A percentile compares a stretch with the other conserved stretches of the same genome.
Evolutionary conservation across 1,140 invertebrate species (phyloP).

Genomic region (Trichogramma pretiosum): DNA sequence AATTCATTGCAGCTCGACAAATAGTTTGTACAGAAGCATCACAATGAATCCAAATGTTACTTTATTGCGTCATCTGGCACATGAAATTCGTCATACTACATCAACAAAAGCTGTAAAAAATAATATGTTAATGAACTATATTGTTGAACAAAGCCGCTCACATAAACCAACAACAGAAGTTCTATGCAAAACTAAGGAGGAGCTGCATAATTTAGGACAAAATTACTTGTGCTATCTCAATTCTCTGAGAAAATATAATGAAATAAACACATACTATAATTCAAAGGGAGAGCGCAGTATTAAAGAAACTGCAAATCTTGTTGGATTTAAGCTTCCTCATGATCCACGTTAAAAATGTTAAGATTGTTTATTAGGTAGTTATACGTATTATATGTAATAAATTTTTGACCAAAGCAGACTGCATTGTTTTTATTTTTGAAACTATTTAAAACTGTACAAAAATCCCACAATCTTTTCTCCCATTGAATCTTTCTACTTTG

Average conservation of each 20-base stretch:
- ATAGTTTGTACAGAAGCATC: slow-evolving; percentile 7
- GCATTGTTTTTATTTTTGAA: not conserved
- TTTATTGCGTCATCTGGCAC: slow-evolving; percentile 5
- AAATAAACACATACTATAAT: slow-evolving; percentile 62
- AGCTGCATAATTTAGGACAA: slow-evolving; percentile 60
- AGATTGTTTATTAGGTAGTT: not conserved
- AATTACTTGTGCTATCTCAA: slow-evolving; percentile 68
- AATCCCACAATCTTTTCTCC: not conserved
- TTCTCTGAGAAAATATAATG: slow-evolving; percentile 56
- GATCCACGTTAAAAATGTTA: slow-evolving; percentile 54
- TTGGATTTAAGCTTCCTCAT: slow-evolving; percentile 77
- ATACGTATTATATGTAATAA: slow-evolving; percentile 7
- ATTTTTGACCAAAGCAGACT: not conserved
- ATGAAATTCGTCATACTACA: slow-evolving; percentile 50
- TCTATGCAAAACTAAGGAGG: slow-evolving; percentile 69
- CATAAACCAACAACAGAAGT: slow-evolving; percentile 70
- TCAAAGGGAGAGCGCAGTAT: slow-evolving; percentile 67
- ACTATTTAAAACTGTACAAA: not conserved
- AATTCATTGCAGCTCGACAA: slow-evolving; percentile 45
- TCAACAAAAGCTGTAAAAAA: slow-evolving; percentile 47
- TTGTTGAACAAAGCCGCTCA: slow-evolving; percentile 62
- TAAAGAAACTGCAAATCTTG: slow-evolving; percentile 68
- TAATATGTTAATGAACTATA: slow-evolving; percentile 53
- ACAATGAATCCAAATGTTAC: slow-evolving; percentile 11
- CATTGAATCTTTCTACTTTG: not conserved